Evolutionary conservation across 53 echinoderm and acorn worm genomes (phyloP), one percentile per base, ranked within the genome.

Genomic region (Paelopatides confundens): DNA sequence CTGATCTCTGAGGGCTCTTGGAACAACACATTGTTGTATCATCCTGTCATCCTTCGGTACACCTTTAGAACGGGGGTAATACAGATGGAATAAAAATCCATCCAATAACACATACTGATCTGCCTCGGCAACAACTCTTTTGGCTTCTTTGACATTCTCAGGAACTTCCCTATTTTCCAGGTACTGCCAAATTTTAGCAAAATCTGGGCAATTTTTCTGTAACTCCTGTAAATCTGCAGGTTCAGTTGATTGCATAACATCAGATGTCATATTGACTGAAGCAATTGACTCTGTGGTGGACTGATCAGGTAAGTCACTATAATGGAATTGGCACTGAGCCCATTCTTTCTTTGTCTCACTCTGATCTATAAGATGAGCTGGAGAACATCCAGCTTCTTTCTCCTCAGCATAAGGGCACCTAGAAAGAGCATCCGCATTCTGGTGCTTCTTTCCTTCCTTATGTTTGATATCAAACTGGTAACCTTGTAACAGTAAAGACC

Each of bases 371-470:
- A 26, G 10, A 24, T 26, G 5, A 69, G 69, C 69, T 24, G 26
- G 26, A 24, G 9, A 69, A 6, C 23, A 6, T 34, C 69, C 29
- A 34, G 34, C 47, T 46, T 21, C 47, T 6, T 6, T 47, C 35
- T 5, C 23, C 46, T 43, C 48, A 47, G 82, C 35, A 62, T 82
- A 33, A 29, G 12, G 27, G 31, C n/a, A 11, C 48, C 77, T 77
- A 26, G 82, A 82, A 0, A 82, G 32, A 5, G 82, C 62, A 82
- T 82, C 82, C 5, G 62, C 82, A 82, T 82, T 82, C 38, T 53
- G 82, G 54, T 62, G 62, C 33, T 82, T 82, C 32, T 82, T 82
- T 3, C 82, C 82, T 54, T 58, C 32, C 62, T 35, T 82, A 62
- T 82, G 82, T 0, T 62, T 53, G 62, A 62, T 82, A 50, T 82